phyloP scores from a whole-genome alignment of 2,113 vertebrate genomes.

The Arothron firmamentum region DNA sequence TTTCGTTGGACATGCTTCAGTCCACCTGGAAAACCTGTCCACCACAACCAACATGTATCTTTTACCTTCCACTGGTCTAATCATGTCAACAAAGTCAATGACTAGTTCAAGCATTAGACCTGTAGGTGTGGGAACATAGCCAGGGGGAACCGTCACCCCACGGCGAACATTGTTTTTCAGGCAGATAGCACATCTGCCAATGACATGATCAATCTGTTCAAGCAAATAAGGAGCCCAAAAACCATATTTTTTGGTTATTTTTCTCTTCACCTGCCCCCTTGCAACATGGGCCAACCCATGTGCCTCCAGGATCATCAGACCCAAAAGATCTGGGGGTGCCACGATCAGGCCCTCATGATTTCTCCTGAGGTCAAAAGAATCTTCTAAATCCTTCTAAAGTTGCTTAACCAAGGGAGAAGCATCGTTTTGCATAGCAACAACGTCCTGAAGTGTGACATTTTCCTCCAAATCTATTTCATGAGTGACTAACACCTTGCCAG shows the following conservation, averaged over 20 bases:
- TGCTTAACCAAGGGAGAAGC: too few species aligned
- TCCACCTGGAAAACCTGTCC: neutral
- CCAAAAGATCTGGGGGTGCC: too few species aligned
- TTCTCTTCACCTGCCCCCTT: neutral
- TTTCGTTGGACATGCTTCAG: neutral
- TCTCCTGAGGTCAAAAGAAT: too few species aligned
- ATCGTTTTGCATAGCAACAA: neutral
- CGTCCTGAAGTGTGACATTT: neutral
- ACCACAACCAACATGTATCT: neutral
- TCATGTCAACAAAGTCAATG: too few species aligned
- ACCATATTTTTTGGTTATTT: neutral
- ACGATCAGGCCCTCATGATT: too few species aligned
- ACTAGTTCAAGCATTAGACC: too few species aligned
- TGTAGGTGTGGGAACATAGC: neutral
- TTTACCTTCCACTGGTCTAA: neutral
- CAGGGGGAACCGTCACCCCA: neutral
- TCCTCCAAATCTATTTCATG: slow-evolving; percentile 2
- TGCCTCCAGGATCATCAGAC: too few species aligned
- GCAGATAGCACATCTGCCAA: neutral
- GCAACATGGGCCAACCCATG: too few species aligned
- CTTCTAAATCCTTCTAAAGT: too few species aligned
- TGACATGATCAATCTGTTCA: slow-evolving; percentile 1
- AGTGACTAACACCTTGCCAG: neutral
- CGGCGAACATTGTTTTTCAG: neutral
- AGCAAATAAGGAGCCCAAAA: neutral